Percentiles rank a stretch among this genome's conserved stretches.
Conservation (phyloP, 2,888 invertebrate genomes). For the Sipunculus nudus region DNA sequence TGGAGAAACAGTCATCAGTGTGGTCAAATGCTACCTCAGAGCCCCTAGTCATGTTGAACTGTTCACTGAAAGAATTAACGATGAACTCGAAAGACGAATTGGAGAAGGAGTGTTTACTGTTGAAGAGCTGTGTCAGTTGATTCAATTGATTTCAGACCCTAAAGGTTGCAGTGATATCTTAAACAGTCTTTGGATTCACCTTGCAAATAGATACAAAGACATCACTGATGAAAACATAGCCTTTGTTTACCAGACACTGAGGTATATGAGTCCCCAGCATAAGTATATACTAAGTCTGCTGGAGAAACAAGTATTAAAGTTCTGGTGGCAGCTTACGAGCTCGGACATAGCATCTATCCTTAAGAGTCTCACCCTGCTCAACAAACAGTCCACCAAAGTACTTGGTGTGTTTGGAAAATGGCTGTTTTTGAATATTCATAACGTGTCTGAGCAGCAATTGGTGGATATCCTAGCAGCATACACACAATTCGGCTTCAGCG, state of each 20-base stretch:
- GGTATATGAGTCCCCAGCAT: slow-evolving; percentile 68
- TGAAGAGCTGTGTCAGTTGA: slow-evolving; percentile 72
- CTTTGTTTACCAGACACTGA: slow-evolving; percentile 71
- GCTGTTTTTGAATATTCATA: slow-evolving; percentile 73
- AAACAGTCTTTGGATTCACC: slow-evolving; percentile 76
- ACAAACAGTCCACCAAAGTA: slow-evolving; percentile 50
- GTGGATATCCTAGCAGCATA: slow-evolving; percentile 69
- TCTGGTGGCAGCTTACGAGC: slow-evolving; percentile 70
- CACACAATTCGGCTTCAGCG: slow-evolving; percentile 71
- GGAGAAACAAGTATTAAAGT: slow-evolving; percentile 71
- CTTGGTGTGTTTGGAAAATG: slow-evolving; percentile 70
- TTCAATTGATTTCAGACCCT: slow-evolving; percentile 71
- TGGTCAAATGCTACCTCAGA: slow-evolving; percentile 43
- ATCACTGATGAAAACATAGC: slow-evolving; percentile 73
- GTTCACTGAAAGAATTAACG: slow-evolving; percentile 68
- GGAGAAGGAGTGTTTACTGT: slow-evolving; percentile 73
- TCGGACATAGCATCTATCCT: slow-evolving; percentile 54
- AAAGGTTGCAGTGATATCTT: slow-evolving; percentile 69
- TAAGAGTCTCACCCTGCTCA: slow-evolving; percentile 40
- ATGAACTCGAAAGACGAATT: slow-evolving; percentile 73
- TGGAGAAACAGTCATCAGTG: slow-evolving; percentile 38
- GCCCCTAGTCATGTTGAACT: slow-evolving; percentile 33
- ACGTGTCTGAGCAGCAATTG: slow-evolving; percentile 71
- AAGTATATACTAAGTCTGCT: slow-evolving; percentile 72
- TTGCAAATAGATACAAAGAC: slow-evolving; percentile 71